A percentile compares a stretch with the other conserved stretches of the same genome.
phyloP scores from a whole-genome alignment of 2,113 vertebrate species.

The Trogon melanurus region DNA sequence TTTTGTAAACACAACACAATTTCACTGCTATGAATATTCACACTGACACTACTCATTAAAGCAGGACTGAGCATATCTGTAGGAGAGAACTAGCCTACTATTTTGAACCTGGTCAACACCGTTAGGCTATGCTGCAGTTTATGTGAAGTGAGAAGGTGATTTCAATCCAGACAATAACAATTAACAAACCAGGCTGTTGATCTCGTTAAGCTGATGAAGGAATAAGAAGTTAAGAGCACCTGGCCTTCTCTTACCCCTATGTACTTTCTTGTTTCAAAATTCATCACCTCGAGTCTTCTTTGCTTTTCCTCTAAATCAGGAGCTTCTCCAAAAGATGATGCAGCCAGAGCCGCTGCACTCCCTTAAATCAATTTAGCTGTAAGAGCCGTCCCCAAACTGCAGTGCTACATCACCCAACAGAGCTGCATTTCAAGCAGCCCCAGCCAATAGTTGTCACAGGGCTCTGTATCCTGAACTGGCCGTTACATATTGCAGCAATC shows the following conservation, averaged over 20 bases:
- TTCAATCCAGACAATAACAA: not conserved
- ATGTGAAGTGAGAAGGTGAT: not conserved
- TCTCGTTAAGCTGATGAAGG: not conserved
- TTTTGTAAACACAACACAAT: not conserved
- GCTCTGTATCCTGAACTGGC: rapidly evolving
- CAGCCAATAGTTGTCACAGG: rapidly evolving
- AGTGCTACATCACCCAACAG: rapidly evolving
- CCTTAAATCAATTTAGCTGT: too few relatives aligned
- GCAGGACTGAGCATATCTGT: rapidly evolving
- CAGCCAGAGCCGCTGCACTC: rapidly evolving
- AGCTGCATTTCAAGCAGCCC: rapidly evolving
- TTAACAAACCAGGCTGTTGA: not conserved
- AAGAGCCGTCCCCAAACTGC: not conserved
- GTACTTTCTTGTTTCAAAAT: not conserved
- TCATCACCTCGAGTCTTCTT: too few relatives aligned
- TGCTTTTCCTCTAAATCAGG: not conserved
- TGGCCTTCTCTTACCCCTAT: not conserved
- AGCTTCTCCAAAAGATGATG: rapidly evolving
- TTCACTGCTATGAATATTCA: not conserved
- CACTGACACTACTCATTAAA: not conserved
- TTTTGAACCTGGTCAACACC: not conserved
- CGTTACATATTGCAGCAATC: rapidly evolving
- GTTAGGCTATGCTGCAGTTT: rapidly evolving
- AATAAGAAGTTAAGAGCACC: not conserved
- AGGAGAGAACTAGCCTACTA: not conserved